Evolutionary conservation across 2,888 invertebrate genomes (phyloP), one percentile per base, ranked within the genome.

Genomic region (Eugnorisma glareosa): DNA sequence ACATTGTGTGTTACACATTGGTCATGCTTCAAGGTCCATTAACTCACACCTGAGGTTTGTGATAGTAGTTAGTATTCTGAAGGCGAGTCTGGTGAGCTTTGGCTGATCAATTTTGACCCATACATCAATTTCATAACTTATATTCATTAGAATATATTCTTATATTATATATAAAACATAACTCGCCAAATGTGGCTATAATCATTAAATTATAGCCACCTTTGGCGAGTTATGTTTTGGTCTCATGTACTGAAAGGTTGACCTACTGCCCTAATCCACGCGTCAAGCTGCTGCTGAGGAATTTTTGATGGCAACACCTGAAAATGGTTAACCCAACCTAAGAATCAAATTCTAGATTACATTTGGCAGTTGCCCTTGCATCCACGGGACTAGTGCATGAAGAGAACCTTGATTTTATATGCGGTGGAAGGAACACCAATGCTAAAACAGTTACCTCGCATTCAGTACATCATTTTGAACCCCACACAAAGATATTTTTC

Each of bases 21-120:
- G 64, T 77, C 40, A 54, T 35, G 57, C 67, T 77, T 73, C 67
- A 71, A 73, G 83, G 73, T 64, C 18, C 57, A 85, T 82, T 69
- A 73, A 48, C 68, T 54, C 11, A 31, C 54, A 66, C 3, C 43
- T 48, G 74, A 61, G 61, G 61, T 54, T 63, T 24, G 45, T 45
- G 35, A 54, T 35, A 35, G 31, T 73, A 67, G 21, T 85, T 71
- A 74, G 59, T 83, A 83, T 77, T 74, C 68, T 48, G n/a, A 77
- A n/a, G 61, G 48, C 67, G 43, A 68, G 5, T 21, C 43, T 24
- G 43, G 51, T 1, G 35, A 37, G 15, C 15, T 69, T 13, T 7
- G 18, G 24, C 8, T 63, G 4, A 13, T 31, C 28, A 70, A 31
- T 6, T 2, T 31, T 57, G 28, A 31, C 40, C 24, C 45, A 15